Base-by-base conservation (phyloP, 2,888 invertebrate species). In the Pseudococcus longispinus region DNA sequence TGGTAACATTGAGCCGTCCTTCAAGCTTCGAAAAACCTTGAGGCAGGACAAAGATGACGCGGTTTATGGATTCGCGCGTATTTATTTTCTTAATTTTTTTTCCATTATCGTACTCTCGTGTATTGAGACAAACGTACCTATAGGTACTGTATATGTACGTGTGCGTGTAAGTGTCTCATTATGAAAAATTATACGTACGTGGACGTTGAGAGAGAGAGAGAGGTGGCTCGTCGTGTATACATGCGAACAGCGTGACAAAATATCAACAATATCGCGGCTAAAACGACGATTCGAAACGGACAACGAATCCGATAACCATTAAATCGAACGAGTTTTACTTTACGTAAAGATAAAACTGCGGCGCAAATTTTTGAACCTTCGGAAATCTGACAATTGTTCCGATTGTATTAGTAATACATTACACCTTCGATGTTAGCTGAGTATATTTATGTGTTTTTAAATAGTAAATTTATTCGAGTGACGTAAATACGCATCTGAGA, bases 71-170 rank as follows among this genome's bases (percentile, higher is more conserved):
- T 65, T 65, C 65, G 65, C 65, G 1, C 26, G 51, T 65, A 65
- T 65, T 65, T 65, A 65, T 65, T 65, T 65, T 65, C 65, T 65
- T 65, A 65, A 65, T 65, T 65, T 65, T 65, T 65, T 65, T 65
- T 26, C 15, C 65, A 65, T 65, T 26, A 65, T 65, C 65, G 65
- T 26, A 65, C 13, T 20, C 60, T 26, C 13, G 23, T 26, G 15
- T 65, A 51, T 51, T n/a, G 51, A 51, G 51, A 51, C 15, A 51
- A 51, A 51, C n/a, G 51, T n/a, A 37, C 9, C 37, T n/a, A 37
- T 37, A 37, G 4, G 37, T 4, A 46, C 37, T 46, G 20, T n/a
- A n/a, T n/a, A 20, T 23, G 60, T 60, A 26, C 65, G 65, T 65
- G 65, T 65, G 65, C 65, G 65, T 65, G 65, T 26, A 26, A 65